These are phyloP conservation scores for Siniperca obscura DNA, from an alignment of 2,797 vertebrate genomes.

Conservation along the genomic window DNA sequence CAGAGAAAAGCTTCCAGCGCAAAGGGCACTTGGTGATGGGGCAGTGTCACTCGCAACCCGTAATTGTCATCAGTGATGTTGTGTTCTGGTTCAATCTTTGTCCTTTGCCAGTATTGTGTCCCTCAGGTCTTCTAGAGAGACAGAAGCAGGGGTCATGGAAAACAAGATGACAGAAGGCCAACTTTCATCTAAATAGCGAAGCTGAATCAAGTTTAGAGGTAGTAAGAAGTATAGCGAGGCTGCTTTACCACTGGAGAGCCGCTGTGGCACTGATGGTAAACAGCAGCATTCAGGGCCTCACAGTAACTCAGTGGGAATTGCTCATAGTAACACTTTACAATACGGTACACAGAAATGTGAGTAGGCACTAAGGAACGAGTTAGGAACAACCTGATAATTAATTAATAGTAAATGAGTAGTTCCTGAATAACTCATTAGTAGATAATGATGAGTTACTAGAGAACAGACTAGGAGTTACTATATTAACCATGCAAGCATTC, in stretches of 20 bases:
- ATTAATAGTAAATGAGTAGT: neutral
- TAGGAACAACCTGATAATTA: neutral
- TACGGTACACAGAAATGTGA: neutral
- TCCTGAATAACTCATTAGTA: neutral
- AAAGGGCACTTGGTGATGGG: no score
- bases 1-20: no score
- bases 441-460: neutral
- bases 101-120: neutral
- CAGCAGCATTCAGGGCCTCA: neutral
- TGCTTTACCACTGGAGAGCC: neutral
- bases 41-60: no score
- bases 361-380: neutral
- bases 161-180: conserved; percentile 15
- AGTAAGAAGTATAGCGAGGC: neutral
- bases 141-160: neutral
- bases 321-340: neutral
- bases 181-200: neutral
- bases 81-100: neutral
- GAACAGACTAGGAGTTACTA: neutral
- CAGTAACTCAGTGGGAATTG: neutral
- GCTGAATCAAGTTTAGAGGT: neutral
- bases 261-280: neutral
- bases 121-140: neutral
- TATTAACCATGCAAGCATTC: neutral
- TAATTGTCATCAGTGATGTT: no score